These are phyloP conservation scores for Hipposideros armiger DNA, from an alignment of 2,113 vertebrate genomes.

Conservation along the genomic window DNA sequence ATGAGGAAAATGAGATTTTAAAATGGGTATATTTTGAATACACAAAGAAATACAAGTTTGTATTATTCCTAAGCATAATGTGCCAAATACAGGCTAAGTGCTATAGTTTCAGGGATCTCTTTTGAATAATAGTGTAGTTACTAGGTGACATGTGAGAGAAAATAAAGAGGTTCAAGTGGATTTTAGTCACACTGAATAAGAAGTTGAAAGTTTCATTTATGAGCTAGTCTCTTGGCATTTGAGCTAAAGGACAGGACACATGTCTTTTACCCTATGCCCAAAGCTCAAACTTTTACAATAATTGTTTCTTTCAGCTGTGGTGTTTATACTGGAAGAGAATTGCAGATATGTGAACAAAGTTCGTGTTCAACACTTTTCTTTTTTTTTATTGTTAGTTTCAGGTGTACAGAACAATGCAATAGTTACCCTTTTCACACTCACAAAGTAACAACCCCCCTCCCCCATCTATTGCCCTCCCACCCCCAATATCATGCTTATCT, in stretches of 20 bases:
- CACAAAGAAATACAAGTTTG: not conserved
- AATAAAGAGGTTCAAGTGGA: not conserved
- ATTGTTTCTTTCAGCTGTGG: not conserved
- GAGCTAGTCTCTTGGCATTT: not conserved
- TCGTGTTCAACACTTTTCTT: not conserved
- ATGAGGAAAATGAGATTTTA: slow-evolving; percentile 26
- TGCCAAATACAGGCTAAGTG: not conserved
- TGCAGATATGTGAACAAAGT: not conserved
- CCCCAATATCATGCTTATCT: too few relatives aligned
- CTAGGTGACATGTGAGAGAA: not conserved
- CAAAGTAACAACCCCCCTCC: too few relatives aligned
- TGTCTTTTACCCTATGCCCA: not conserved
- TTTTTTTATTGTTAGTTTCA: too few relatives aligned
- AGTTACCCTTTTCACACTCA: too few relatives aligned
- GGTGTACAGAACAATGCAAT: too few relatives aligned
- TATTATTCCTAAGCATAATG: slow-evolving; percentile 34
- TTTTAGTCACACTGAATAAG: slow-evolving; percentile 8
- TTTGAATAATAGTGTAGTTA: slow-evolving; percentile 8
- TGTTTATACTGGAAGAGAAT: not conserved
- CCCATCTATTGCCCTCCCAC: too few relatives aligned
- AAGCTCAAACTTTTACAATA: not conserved
- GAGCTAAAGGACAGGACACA: not conserved
- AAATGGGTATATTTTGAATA: slow-evolving; percentile 10
- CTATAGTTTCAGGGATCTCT: not conserved
- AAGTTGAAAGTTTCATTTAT: slow-evolving; percentile 19